Base-by-base conservation (phyloP, 2,797 vertebrate genomes). In the Centropyge bicolor region DNA sequence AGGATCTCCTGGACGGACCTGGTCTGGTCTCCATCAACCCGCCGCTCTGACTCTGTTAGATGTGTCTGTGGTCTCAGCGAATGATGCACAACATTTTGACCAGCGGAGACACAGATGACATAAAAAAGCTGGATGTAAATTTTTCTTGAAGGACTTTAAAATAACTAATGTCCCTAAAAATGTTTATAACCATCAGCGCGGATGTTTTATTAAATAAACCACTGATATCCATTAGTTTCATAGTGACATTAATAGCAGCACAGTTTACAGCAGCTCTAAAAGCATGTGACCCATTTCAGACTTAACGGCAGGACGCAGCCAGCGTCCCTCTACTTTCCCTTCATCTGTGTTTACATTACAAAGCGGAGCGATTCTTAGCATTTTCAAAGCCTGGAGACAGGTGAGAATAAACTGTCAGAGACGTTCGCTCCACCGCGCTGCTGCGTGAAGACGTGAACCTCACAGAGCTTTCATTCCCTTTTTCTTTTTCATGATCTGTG, bases 21-120 rank as follows among this genome's bases (percentile, higher is more conserved):
- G 60, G 55, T 55, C 90, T 91, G 91, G 75, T 81, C 88, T 91
- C 68, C 57, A 83, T 93, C 91, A 92, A 83, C 67, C 76, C 65
- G 73, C 61, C 62, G 38, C 3, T 0, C 22, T 8, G 67, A 54
- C 36, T 77, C 63, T 5, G 56, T 76, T 46, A 70, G 72, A 74
- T 69, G 51, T 70, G 68, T 76, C 83, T 78, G 27, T 46, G 76
- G 17, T 67, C 54, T 46, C 19, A 63, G 17, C 61, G 41, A 57
- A 66, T 16, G 36, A 81, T 45, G 52, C 60, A 65, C 62, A 66
- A 71, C 14, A 63, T 48, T 80, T 74, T 61, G 41, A 64, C 38
- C 57, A 17, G 36, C 5, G 10, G 63, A 70, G 48, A 69, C 46
- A 13, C 2, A 31, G 31, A 52, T 6, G 43, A 65, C n/a, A 46